These are phyloP conservation scores for Melipona beecheii DNA, from an alignment of 2,888 invertebrate genomes.

Conservation along the genomic window DNA sequence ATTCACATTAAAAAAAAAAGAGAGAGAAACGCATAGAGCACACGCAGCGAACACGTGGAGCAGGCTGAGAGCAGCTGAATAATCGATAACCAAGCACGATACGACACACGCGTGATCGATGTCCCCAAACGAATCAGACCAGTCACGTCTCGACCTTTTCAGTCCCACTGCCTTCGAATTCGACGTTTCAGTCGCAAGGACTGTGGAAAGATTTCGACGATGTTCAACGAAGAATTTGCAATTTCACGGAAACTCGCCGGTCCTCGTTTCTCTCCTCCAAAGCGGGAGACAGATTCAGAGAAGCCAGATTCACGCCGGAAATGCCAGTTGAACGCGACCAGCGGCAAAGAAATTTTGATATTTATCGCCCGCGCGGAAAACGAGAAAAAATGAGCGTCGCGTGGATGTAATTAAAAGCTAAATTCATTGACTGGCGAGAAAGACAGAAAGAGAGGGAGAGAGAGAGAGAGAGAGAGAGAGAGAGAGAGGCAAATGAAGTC, in stretches of 20 bases:
- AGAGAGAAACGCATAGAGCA: not conserved
- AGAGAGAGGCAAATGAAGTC: not conserved
- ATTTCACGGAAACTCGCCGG: not conserved
- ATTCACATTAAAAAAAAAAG: no score
- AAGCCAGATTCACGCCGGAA: not conserved
- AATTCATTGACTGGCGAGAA: not conserved
- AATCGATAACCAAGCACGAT: conserved; percentile 25
- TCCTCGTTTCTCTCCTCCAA: not conserved
- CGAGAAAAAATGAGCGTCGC: not conserved
- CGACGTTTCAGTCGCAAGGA: not conserved
- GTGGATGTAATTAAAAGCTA: conserved; percentile 22
- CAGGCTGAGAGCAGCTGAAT: not conserved
- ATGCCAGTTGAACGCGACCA: no score
- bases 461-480: no score
- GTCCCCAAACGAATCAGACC: conserved; percentile 1
- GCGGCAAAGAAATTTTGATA: not conserved
- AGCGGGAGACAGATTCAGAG: not conserved
- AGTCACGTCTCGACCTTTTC: not conserved
- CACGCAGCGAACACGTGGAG: conserved; percentile 13
- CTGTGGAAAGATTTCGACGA: not conserved
- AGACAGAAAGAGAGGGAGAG: not conserved
- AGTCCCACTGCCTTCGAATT: no score
- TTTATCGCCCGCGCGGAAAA: not conserved
- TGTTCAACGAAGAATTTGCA: conserved; percentile 5
- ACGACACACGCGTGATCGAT: conserved; percentile 30